phyloP scores from a whole-genome alignment of 2,113 vertebrate genomes.

The Melanerpes aurifrons region DNA sequence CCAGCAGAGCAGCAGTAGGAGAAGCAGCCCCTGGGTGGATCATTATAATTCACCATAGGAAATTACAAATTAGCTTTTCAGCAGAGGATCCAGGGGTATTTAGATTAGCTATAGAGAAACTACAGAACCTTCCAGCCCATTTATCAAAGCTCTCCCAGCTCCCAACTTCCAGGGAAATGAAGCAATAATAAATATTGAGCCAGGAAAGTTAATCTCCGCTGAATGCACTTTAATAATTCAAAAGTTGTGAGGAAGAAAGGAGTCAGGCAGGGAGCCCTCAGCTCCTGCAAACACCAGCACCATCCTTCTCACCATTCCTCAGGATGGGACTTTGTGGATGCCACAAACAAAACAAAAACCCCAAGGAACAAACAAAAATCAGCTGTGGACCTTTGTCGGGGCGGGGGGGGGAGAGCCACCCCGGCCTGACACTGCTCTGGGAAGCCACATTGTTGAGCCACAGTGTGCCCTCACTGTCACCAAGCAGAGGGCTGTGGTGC shows the following conservation, averaged over 20 bases:
- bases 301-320: background rate
- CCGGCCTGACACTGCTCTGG: background rate
- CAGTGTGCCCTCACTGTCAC: background rate
- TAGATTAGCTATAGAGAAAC: slow-evolving; percentile 42
- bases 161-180: slow-evolving; percentile 43
- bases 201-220: slow-evolving; percentile 47
- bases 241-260: slow-evolving; percentile 53
- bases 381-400: background rate
- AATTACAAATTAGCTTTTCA: slow-evolving; percentile 65
- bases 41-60: slow-evolving; percentile 36
- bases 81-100: background rate
- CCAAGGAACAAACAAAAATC: background rate
- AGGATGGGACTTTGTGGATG: background rate
- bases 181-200: slow-evolving; percentile 64
- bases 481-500: background rate
- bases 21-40: background rate
- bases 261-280: background rate
- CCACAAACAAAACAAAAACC: background rate
- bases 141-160: slow-evolving; percentile 3
- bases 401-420: background rate
- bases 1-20: background rate
- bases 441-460: background rate
- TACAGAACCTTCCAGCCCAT: slow-evolving; percentile 23
- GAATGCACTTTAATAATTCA: slow-evolving; percentile 39
- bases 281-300: background rate